A percentile compares a stretch with the other conserved stretches of the same genome.
Evolutionary conservation across 53 echinoderm and acorn worm genomes (phyloP).

Genomic region (Stichopus horrens): DNA sequence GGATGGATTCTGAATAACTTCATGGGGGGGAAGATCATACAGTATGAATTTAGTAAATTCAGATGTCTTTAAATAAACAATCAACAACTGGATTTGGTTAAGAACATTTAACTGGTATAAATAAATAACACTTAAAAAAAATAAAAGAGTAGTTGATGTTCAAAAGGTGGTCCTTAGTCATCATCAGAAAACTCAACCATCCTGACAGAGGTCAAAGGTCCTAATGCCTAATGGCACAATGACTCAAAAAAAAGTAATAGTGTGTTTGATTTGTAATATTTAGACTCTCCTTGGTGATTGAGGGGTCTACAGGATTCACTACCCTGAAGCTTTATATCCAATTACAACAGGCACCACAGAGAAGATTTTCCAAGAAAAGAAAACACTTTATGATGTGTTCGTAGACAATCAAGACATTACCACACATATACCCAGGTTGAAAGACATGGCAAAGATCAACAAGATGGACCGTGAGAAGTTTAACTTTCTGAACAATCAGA

Average conservation of each 20-base stretch:
- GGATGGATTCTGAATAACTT: too few species aligned
- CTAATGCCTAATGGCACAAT: too few species aligned
- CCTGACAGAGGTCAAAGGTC: too few species aligned
- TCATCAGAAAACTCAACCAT: too few species aligned
- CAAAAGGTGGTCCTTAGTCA: too few species aligned
- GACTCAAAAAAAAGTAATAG: not conserved
- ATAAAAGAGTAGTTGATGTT: too few species aligned
- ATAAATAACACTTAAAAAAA: too few species aligned
- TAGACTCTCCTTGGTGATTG: not conserved
- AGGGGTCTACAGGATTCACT: not conserved
- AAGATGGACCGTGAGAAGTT: constrained; percentile 85
- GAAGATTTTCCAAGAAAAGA: constrained; percentile 94
- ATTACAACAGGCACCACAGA: constrained; percentile 82
- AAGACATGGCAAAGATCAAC: constrained; percentile 73
- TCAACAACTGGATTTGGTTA: too few species aligned
- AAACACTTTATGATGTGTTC: constrained; percentile 85
- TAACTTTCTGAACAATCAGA: constrained; percentile 78
- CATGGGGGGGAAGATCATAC: too few species aligned
- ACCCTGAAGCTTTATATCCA: not conserved
- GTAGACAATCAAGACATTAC: constrained; percentile 95
- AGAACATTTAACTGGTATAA: too few species aligned
- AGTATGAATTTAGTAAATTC: too few species aligned
- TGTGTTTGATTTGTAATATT: not conserved
- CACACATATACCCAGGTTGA: constrained; percentile 62
- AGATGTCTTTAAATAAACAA: too few species aligned